Conservation (phyloP, 2,113 vertebrate genomes). For the Tretioscincus oriximinensis region DNA sequence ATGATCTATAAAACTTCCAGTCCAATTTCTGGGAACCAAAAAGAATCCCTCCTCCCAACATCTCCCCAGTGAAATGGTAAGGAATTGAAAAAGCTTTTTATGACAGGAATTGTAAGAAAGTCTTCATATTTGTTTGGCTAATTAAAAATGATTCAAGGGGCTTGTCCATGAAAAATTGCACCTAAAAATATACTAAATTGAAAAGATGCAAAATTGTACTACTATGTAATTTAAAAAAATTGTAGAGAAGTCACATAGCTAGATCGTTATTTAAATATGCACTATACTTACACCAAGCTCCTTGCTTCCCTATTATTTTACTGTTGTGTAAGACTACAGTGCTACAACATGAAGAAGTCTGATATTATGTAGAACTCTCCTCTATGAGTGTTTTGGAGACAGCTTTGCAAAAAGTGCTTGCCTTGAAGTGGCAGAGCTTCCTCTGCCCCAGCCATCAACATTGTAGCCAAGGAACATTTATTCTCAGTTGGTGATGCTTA, state of each 20-base stretch:
- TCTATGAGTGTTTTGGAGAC: too few relatives aligned
- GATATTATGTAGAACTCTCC: too few relatives aligned
- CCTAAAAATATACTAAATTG: not conserved
- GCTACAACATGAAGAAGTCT: too few relatives aligned
- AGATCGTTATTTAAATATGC: too few relatives aligned
- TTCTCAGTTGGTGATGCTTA: too few relatives aligned
- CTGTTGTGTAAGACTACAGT: too few relatives aligned
- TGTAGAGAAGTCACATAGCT: not conserved
- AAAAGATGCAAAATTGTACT: not conserved
- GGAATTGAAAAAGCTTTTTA: not conserved
- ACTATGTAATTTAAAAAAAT: not conserved
- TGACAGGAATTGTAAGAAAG: not conserved
- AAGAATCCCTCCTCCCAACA: conserved; percentile 5
- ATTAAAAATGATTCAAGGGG: conserved; percentile 8
- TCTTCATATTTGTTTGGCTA: not conserved
- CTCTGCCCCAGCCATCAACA: too few relatives aligned
- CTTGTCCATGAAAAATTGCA: accelerated
- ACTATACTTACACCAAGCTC: too few relatives aligned
- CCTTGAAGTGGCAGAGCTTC: too few relatives aligned
- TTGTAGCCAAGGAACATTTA: too few relatives aligned
- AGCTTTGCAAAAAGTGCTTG: too few relatives aligned
- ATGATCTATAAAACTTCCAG: conserved; percentile 18
- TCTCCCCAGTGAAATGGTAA: not conserved
- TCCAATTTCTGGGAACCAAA: conserved; percentile 13
- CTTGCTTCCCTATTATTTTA: too few relatives aligned